phyloP scores from a whole-genome alignment of 2,113 vertebrate species.

The Pao palembangensis region DNA sequence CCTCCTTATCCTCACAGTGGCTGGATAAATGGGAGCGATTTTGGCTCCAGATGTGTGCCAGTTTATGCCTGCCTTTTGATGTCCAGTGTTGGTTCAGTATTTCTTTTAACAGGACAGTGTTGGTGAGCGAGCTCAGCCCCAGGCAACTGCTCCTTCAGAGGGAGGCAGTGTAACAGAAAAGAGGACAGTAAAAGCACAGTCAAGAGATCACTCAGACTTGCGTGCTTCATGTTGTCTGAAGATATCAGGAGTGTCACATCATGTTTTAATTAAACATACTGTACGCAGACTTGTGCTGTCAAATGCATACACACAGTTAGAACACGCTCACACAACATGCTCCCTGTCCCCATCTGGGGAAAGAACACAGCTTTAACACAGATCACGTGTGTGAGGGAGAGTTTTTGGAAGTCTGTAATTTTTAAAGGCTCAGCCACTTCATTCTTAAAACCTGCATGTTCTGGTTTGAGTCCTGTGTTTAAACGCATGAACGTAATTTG shows the following conservation, averaged over 20 bases:
- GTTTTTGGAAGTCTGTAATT: conserved; percentile 7
- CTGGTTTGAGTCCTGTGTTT: background rate
- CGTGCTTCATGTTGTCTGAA: conserved; percentile 41
- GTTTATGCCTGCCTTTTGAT: conserved; percentile 45
- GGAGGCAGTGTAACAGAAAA: conserved; percentile 35
- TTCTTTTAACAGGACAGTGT: conserved; percentile 31
- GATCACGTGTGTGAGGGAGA: background rate
- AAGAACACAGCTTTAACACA: background rate
- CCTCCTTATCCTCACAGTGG: conserved; percentile 23
- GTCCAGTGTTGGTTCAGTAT: background rate
- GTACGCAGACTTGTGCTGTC: conserved; percentile 6
- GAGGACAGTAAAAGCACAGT: conserved; percentile 29
- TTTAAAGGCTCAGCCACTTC: conserved; percentile 1
- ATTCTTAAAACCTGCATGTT: conserved; percentile 1
- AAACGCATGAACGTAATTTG: background rate
- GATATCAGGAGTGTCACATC: conserved; percentile 28
- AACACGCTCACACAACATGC: background rate
- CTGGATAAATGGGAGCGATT: conserved; percentile 19
- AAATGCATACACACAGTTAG: conserved; percentile 1
- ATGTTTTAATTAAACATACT: conserved; percentile 26
- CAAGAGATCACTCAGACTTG: conserved; percentile 28
- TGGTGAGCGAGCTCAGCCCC: conserved; percentile 37
- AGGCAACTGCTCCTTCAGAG: conserved; percentile 30
- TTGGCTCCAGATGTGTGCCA: conserved; percentile 51
- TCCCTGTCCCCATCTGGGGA: background rate